Conservation (phyloP, 2,113 vertebrate genomes). For the Aythya baeri region DNA sequence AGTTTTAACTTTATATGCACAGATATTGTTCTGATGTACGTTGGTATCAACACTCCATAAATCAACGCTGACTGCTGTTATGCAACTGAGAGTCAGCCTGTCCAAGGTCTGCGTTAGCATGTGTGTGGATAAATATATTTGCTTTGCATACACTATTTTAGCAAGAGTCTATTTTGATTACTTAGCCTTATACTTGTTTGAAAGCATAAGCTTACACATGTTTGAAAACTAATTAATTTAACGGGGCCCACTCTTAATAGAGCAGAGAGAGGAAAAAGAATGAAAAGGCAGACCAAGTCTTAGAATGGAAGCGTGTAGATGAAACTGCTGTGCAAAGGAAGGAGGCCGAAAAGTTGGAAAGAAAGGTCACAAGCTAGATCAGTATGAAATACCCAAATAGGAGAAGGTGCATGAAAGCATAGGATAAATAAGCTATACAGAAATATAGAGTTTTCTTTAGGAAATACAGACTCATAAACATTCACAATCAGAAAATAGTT, state of each 20-base stretch:
- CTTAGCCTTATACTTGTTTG: background rate
- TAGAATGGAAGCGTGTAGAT: background rate
- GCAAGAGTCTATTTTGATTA: background rate
- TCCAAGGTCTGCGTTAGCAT: background rate
- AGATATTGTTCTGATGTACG: background rate
- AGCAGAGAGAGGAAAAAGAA: background rate
- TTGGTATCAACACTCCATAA: background rate
- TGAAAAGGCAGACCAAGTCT: background rate
- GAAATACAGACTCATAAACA: background rate
- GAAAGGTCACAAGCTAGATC: background rate
- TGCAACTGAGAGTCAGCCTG: background rate
- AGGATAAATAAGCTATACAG: background rate
- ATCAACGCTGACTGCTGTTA: background rate
- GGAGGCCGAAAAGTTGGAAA: background rate
- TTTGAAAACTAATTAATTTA: background rate
- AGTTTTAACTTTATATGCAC: background rate
- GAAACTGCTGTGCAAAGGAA: background rate
- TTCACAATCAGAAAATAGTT: background rate
- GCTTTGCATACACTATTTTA: background rate
- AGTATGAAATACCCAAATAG: background rate
- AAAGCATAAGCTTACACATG: background rate
- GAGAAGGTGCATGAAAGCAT: background rate
- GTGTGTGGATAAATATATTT: background rate
- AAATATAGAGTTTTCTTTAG: background rate
- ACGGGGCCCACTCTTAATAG: background rate